A percentile compares a stretch with the other conserved stretches of the same genome.
These are phyloP conservation scores for Hyposoter dolosus DNA, from an alignment of 2,888 invertebrate genomes.

Conservation along the genomic window DNA sequence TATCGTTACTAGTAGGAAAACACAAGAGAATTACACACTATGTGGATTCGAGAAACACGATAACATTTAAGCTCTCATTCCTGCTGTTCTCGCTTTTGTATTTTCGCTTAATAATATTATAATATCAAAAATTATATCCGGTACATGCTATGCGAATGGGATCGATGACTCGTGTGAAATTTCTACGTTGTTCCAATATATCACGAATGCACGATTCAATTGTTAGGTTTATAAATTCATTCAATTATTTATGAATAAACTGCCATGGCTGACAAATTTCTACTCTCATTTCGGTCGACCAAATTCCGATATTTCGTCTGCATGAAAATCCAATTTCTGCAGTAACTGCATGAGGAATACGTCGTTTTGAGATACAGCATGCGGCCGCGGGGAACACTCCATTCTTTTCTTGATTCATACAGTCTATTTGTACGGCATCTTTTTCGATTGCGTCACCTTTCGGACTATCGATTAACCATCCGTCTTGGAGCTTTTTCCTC, in stretches of 20 bases:
- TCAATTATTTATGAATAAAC: neutral
- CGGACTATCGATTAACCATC: conserved; percentile 79
- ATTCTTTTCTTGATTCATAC: conserved; percentile 34
- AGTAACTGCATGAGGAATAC: neutral
- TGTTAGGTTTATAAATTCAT: neutral
- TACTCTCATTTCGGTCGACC: too few species aligned
- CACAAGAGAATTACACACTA: conserved; percentile 30
- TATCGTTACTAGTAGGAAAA: conserved; percentile 21
- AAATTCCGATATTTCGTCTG: neutral
- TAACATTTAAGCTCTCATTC: neutral
- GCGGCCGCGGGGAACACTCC: neutral
- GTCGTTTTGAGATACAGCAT: neutral
- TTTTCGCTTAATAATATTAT: conserved; percentile 18
- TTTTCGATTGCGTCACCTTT: conserved; percentile 54
- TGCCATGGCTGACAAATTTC: neutral
- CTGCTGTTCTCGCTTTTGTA: neutral
- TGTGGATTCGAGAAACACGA: conserved; percentile 13
- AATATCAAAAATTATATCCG: conserved; percentile 9
- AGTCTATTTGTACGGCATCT: conserved; percentile 26
- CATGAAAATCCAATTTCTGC: neutral
- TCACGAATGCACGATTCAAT: neutral
- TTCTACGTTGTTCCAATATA: neutral
- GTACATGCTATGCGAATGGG: neutral
- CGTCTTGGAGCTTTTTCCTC: conserved; percentile 72
- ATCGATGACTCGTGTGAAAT: neutral